Evolutionary conservation across 2,113 vertebrate species (phyloP).

Genomic region (Nothobranchius kuhntae): DNA sequence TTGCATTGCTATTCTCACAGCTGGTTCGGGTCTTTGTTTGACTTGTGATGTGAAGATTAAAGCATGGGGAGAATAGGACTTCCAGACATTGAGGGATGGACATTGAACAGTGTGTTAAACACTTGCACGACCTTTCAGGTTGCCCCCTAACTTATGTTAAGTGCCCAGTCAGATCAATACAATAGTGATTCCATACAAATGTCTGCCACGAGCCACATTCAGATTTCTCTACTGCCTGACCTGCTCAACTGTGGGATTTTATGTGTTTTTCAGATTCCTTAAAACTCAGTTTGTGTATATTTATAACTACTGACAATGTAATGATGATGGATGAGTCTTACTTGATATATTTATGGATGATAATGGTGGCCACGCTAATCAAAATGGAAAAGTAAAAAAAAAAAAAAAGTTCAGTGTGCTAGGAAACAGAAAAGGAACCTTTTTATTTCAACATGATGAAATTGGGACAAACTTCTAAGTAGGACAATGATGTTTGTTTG

Average conservation of each 20-base stretch:
- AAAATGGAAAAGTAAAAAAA: too few species aligned
- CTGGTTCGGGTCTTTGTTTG: constrained; percentile 30
- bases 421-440: too few species aligned
- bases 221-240: not conserved
- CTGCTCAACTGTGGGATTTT: not conserved
- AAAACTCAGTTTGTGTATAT: not conserved
- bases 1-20: constrained; percentile 27
- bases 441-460: too few species aligned
- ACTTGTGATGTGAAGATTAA: constrained; percentile 40
- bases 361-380: too few species aligned
- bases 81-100: constrained; percentile 16
- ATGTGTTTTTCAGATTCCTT: not conserved
- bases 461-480: too few species aligned
- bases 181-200: constrained; percentile 26
- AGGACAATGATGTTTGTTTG: too few species aligned
- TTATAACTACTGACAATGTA: too few species aligned
- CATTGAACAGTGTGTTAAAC: constrained; percentile 13
- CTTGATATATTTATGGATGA: too few species aligned
- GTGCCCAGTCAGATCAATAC: constrained; percentile 37
- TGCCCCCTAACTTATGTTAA: constrained; percentile 5
- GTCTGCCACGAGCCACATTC: not conserved
- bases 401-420: too few species aligned
- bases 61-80: not conserved
- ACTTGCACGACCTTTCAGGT: constrained; percentile 18
- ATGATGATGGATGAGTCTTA: too few species aligned